phyloP scores from a whole-genome alignment of 2,888 invertebrate species.

The Sesia apiformis region DNA sequence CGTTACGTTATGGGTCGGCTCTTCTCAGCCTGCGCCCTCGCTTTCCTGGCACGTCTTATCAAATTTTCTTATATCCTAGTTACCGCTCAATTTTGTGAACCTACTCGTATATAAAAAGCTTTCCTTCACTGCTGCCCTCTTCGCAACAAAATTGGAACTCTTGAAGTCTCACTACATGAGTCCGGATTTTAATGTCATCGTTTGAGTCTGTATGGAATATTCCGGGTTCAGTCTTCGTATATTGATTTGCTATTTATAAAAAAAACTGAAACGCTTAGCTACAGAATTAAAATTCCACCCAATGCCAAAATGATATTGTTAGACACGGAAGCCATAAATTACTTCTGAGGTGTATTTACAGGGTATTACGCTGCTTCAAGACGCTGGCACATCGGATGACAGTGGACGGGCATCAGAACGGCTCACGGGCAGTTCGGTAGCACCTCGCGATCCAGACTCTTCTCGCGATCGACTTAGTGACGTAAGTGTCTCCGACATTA shows the following conservation, averaged over 20 bases:
- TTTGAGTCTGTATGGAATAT: conserved; percentile 16
- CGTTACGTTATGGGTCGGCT: conserved; percentile 59
- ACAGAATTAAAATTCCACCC: too few relatives aligned
- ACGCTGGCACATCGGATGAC: conserved; percentile 89
- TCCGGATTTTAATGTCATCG: conserved; percentile 24
- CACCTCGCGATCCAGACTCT: conserved; percentile 85
- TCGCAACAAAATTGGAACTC: conserved; percentile 39
- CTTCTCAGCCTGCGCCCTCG: conserved; percentile 40
- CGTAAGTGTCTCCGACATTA: conserved; percentile 73
- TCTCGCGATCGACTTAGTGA: conserved; percentile 89
- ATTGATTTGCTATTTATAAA: too few relatives aligned
- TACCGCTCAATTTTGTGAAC: conserved; percentile 64
- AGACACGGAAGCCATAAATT: too few relatives aligned
- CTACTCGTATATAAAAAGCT: conserved; percentile 41
- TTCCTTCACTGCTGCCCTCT: conserved; percentile 36
- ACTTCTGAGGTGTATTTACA: conserved; percentile 38
- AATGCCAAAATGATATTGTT: too few relatives aligned
- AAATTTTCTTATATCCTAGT: conserved; percentile 66
- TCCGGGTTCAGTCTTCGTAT: conserved; percentile 1
- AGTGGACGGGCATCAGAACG: conserved; percentile 88
- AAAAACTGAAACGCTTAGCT: too few relatives aligned
- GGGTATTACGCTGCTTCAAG: conserved; percentile 83
- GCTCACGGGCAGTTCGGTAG: conserved; percentile 83
- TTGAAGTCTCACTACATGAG: conserved; percentile 41
- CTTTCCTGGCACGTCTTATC: conserved; percentile 54